Evolutionary conservation across 2,888 invertebrate genomes (phyloP).

Genomic region (Mythimna vitellina): DNA sequence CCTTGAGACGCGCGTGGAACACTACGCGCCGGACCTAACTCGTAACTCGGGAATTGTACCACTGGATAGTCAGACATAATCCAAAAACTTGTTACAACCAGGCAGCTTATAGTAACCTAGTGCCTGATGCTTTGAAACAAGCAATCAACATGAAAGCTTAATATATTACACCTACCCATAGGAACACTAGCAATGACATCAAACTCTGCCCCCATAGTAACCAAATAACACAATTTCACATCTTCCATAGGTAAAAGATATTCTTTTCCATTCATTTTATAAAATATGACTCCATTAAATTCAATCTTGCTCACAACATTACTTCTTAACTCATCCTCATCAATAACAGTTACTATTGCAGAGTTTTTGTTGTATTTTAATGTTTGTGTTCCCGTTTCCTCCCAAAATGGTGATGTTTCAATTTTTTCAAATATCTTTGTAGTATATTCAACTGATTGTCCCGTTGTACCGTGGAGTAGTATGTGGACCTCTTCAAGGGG

Average conservation of each 20-base stretch:
- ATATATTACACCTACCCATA: conserved; percentile 67
- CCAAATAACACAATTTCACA: conserved; percentile 73
- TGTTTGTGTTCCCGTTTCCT: conserved; percentile 63
- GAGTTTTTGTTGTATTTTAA: conserved; percentile 64
- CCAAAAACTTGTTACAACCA: neutral
- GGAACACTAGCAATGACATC: conserved; percentile 72
- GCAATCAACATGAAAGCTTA: conserved; percentile 21
- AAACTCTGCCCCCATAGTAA: conserved; percentile 76
- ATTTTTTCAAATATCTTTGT: conserved; percentile 77
- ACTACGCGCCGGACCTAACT: no score
- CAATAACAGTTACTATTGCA: conserved; percentile 71
- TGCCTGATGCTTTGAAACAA: conserved; percentile 24
- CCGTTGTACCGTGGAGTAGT: conserved; percentile 71
- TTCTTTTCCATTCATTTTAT: conserved; percentile 68
- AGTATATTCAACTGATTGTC: conserved; percentile 73
- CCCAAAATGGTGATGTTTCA: conserved; percentile 73
- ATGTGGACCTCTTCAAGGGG: conserved; percentile 74
- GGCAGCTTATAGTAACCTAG: neutral
- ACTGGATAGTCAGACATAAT: no score
- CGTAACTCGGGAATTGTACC: no score
- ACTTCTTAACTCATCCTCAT: conserved; percentile 75
- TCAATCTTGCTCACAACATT: conserved; percentile 71
- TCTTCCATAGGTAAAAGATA: conserved; percentile 76
- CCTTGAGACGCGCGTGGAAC: no score
- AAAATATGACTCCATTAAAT: conserved; percentile 76